phyloP scores from a whole-genome alignment of 2,113 vertebrate species.

The Gymnarchus niloticus region DNA sequence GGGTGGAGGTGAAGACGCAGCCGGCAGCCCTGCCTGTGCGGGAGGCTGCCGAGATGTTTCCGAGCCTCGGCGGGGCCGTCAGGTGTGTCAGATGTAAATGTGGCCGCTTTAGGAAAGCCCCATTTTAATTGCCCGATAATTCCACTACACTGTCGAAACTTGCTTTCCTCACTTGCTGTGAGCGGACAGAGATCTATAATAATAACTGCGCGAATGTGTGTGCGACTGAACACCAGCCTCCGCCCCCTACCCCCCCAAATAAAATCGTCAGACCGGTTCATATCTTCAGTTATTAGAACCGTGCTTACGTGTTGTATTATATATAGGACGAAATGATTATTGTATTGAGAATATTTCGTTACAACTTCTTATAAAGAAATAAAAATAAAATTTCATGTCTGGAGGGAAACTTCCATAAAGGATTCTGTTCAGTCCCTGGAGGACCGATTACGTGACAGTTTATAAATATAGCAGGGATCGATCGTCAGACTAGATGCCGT shows the following conservation, averaged over 20 bases:
- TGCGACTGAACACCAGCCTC: background rate
- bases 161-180: background rate
- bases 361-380: background rate
- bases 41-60: slow-evolving; percentile 56
- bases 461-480: background rate
- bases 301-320: background rate
- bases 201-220: background rate
- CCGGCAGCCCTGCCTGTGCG: background rate
- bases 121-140: slow-evolving; percentile 45
- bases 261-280: no score
- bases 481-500: background rate
- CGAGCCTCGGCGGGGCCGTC: slow-evolving; percentile 57
- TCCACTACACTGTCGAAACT: slow-evolving; percentile 39
- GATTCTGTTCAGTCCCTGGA: background rate
- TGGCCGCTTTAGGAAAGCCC: slow-evolving; percentile 46
- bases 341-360: background rate
- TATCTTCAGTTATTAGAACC: background rate
- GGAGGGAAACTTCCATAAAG: background rate
- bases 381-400: background rate
- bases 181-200: background rate
- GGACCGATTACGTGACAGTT: no score
- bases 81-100: slow-evolving; percentile 66
- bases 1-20: slow-evolving; percentile 40
- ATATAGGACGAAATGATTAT: background rate
- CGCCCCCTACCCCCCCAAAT: no score